Conservation (phyloP, 2,113 vertebrate species). For the Holacanthus passer region DNA sequence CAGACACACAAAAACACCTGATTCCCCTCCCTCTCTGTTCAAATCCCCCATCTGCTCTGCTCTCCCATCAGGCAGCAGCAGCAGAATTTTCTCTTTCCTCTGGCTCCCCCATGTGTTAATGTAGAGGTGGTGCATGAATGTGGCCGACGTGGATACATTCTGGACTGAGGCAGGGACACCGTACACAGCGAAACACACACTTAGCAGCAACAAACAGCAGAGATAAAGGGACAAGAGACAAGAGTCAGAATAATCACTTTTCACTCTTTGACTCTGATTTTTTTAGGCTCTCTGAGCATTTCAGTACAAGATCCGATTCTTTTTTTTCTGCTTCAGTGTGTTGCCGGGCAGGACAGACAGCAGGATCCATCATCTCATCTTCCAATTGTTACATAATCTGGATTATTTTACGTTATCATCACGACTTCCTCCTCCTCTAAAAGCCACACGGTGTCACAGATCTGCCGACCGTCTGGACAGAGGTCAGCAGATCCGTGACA, state of each 20-base stretch:
- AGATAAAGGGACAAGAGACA: constrained; percentile 42
- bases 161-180: constrained; percentile 26
- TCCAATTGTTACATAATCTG: constrained; percentile 59
- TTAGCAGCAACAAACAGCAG: constrained; percentile 59
- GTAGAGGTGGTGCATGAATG: constrained; percentile 34
- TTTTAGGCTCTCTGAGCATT: constrained; percentile 21
- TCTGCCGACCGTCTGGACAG: constrained; percentile 8
- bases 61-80: not conserved
- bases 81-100: constrained; percentile 4
- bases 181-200: constrained; percentile 52
- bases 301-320: not conserved
- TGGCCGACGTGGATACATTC: constrained; percentile 24
- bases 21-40: not conserved
- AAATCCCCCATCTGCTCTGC: not conserved
- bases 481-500: constrained; percentile 36
- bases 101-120: constrained; percentile 62
- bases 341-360: constrained; percentile 41
- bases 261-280: constrained; percentile 21
- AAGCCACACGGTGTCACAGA: constrained; percentile 40
- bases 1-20: not conserved
- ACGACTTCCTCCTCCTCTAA: constrained; percentile 30
- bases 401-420: constrained; percentile 52
- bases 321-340: not conserved
- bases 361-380: constrained; percentile 36
- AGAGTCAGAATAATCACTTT: constrained; percentile 35